Evolutionary conservation across 2,797 vertebrate genomes (phyloP), one percentile per base, ranked within the genome.

Genomic region (Spatula versicolor): DNA sequence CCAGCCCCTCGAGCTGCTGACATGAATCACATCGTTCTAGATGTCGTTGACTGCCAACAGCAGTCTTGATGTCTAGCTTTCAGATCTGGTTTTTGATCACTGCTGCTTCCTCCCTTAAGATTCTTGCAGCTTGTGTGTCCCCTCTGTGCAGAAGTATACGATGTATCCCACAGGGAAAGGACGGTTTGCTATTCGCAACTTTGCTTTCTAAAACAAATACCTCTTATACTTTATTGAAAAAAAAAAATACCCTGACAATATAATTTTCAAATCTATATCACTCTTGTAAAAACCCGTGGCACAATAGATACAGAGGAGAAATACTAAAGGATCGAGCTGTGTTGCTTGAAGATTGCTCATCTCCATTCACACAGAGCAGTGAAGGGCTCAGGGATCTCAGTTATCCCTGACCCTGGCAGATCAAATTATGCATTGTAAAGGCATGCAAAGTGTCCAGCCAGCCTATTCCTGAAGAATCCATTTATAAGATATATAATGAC

Each of bases 401-500:
- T 69, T 93, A 75, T 94, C 59, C 81, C 88, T 94, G 74, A 86
- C 80, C 26, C 83, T 43, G 55, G 13, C 43, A 43, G 91, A 75
- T 95, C 82, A 66, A 92, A 83, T 96, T 96, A 83, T 90, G 83
- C 94, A 74, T 93, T 88, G 75, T 95, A 74, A 71, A 93, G 90
- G 83, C 93, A 95, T 80, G 92, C 45, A 54, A 87, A 94, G 56
- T 33, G 1, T 85, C 83, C 56, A 83, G 84, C 75, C 75, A 94
- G 67, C 90, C 92, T 95, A 39, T 92, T 96, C 84, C 90, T 77
- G 92, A 94, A 76, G 92, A 96, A 95, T 94, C 94, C 92, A 83
- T 95, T 95, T 96, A 87, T 92, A 93, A 88, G 83, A 77, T 59
- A 55, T 62, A 71, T 89, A 81, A 88, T 95, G 94, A 95, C 95